Base-by-base conservation (phyloP, 2,888 invertebrate species). In the Philopedon plagiatum region DNA sequence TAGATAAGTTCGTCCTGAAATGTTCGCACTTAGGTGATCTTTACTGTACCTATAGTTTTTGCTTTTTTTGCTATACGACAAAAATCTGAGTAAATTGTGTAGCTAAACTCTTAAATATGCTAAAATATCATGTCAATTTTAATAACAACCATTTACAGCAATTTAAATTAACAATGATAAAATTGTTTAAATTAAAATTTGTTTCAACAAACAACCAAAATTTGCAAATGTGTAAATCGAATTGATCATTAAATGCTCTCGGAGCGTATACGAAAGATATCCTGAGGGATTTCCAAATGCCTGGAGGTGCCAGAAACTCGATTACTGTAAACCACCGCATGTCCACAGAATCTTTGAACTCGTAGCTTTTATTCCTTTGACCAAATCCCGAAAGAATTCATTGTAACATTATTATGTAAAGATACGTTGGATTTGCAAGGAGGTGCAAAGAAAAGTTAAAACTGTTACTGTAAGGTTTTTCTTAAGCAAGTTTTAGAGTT, bases 331-430 rank as follows among this genome's bases (percentile, higher is more conserved):
- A 74, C 82, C 82, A 82, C 81, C 80, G 80, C 80, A 80, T 81
- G 83, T 81, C 82, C 80, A 78, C 80, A 78, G 74, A 80, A 81
- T 83, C 82, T 81, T 81, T 81, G 81, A 81, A 81, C 80, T 78
- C 77, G 73, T 66, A 75, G 70, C 77, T 73, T 73, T 65, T 65
- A 73, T 73, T 70, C 68, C 65, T 69, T 65, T 61, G 65, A 44
- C 44, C 41, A 19, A 29, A 29, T 64, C 61, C 63, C 69, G 18
- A 11, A 60, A 69, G 66, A 56, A 32, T 58, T 54, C 39, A 68
- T 73, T 73, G 73, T 73, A 70, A 65, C 66, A 29, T 44, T n/a
- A n/a, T n/a, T n/a, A 66, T 57, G 66, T 51, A 49, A 51, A 63
- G 63, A 63, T 37, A 51, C 51, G 54, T 54, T 34, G 26, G 64